phyloP scores from a whole-genome alignment of 2,888 invertebrate genomes.

The Leucophora obtusa region DNA sequence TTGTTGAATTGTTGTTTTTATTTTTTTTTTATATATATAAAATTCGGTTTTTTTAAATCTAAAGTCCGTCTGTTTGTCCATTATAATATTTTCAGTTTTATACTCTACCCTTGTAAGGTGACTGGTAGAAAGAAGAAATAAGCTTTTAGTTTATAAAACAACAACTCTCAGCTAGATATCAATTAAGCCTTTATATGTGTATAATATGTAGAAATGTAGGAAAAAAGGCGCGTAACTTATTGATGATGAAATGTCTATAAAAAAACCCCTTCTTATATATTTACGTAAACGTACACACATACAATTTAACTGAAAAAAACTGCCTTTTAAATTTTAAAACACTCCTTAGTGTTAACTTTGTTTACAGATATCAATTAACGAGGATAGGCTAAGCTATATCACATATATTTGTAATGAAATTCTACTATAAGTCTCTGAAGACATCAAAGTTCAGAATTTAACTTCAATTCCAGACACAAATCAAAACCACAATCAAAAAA shows the following conservation, averaged over 20 bases:
- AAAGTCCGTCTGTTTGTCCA: conserved; percentile 25
- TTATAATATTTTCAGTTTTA: conserved; percentile 30
- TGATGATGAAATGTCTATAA: conserved; percentile 41
- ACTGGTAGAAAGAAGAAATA: conserved; percentile 32
- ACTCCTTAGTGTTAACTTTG: conserved; percentile 37
- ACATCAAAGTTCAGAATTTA: too few relatives aligned
- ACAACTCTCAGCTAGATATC: conserved; percentile 17
- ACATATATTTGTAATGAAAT: too few relatives aligned
- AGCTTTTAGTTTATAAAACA: neutral
- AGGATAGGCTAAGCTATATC: neutral
- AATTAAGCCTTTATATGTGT: conserved; percentile 45
- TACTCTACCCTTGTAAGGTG: conserved; percentile 38
- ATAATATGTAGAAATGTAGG: conserved; percentile 27
- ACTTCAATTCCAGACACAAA: too few relatives aligned
- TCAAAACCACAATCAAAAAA: too few relatives aligned
- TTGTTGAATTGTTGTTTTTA: conserved; percentile 47
- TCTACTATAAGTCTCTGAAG: too few relatives aligned
- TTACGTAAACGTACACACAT: neutral
- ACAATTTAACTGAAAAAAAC: conserved; percentile 28
- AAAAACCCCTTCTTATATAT: conserved; percentile 18
- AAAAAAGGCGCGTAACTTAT: conserved; percentile 47
- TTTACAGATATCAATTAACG: conserved; percentile 19
- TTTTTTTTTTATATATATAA: neutral
- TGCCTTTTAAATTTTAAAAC: conserved; percentile 50
- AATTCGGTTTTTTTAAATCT: too few relatives aligned